phyloP scores from a whole-genome alignment of 2,113 vertebrate genomes.

The Otis tarda region DNA sequence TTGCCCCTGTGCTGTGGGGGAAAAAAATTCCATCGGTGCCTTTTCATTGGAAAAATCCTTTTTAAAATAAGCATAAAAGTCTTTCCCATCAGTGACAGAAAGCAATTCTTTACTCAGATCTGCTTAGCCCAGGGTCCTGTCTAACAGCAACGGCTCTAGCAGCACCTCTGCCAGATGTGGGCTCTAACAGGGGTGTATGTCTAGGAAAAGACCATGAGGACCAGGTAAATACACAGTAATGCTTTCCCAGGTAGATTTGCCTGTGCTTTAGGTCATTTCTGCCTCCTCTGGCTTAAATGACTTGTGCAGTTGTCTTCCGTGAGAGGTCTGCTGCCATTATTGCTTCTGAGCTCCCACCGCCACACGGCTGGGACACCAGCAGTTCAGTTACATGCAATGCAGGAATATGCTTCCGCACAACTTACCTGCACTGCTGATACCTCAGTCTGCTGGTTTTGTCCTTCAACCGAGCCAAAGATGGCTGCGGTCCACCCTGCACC shows the following conservation, averaged over 20 bases:
- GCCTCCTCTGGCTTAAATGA: neutral
- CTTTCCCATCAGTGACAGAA: neutral
- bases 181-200: neutral
- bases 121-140: neutral
- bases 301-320: neutral
- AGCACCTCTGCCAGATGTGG: neutral
- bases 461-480: neutral
- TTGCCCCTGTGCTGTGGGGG: neutral
- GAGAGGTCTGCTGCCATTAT: neutral
- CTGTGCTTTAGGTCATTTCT: neutral
- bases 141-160: neutral
- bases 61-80: neutral
- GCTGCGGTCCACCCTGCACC: no score
- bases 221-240: neutral
- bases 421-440: neutral
- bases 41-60: neutral
- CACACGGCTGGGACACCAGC: neutral
- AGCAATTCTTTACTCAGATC: neutral
- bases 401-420: neutral
- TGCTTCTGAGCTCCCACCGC: neutral
- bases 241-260: neutral
- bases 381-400: neutral
- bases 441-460: neutral
- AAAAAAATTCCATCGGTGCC: accelerated
- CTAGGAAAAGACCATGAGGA: neutral